phyloP scores from a whole-genome alignment of 2,797 vertebrate genomes.

The Pachyuromys duprasi region DNA sequence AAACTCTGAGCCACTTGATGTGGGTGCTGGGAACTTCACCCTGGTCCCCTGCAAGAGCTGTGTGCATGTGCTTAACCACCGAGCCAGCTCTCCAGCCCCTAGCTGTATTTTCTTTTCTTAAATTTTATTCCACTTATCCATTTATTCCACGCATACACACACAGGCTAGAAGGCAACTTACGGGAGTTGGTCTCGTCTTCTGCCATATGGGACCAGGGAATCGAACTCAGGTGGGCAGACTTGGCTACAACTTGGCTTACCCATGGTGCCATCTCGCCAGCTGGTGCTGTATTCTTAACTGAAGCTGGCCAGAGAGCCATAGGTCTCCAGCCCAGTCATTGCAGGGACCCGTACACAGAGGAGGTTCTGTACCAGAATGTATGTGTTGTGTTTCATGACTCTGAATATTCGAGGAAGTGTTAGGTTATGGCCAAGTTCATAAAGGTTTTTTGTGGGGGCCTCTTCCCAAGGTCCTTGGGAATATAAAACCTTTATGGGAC shows the following conservation, averaged over 20 bases:
- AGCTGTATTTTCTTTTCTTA: not conserved
- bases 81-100: not conserved
- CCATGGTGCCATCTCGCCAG: too few relatives aligned
- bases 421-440: fast-evolving
- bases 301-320: not conserved
- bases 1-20: not conserved
- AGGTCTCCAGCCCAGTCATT: too few relatives aligned
- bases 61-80: not conserved
- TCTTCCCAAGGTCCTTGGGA: not conserved
- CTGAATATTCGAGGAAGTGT: not conserved
- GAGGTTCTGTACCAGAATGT: fast-evolving
- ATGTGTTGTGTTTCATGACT: not conserved
- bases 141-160: not conserved
- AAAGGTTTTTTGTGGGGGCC: not conserved
- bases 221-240: too few relatives aligned
- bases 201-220: too few relatives aligned
- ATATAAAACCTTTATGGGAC: too few relatives aligned
- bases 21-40: not conserved
- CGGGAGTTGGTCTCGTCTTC: too few relatives aligned
- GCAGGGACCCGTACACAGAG: fast-evolving
- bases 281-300: not conserved
- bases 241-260: too few relatives aligned
- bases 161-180: too few relatives aligned
- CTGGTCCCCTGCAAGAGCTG: not conserved
- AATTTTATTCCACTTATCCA: too few relatives aligned